Conservation (phyloP, 2,888 invertebrate genomes). For the Heliconius charithonia region DNA sequence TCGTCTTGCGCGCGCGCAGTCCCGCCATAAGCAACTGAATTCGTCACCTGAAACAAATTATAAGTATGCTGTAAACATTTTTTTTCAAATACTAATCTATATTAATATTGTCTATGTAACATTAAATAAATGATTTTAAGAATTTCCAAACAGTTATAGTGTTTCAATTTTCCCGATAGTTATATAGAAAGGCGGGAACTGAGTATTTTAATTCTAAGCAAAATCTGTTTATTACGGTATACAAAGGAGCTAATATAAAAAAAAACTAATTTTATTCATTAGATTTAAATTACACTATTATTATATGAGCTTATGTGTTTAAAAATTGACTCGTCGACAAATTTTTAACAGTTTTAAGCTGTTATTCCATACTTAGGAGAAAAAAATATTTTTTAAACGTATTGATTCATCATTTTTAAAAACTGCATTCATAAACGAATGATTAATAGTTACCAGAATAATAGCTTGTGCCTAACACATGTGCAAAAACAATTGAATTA, state of each 20-base stretch:
- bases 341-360: too few relatives aligned
- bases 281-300: neutral
- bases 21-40: constrained; percentile 96
- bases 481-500: neutral
- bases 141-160: too few relatives aligned
- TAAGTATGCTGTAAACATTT: neutral
- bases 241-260: too few relatives aligned
- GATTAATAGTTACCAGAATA: constrained; percentile 17
- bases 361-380: too few relatives aligned
- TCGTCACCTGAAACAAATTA: constrained; percentile 85
- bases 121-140: too few relatives aligned
- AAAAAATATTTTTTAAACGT: too few relatives aligned
- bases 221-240: too few relatives aligned
- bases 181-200: too few relatives aligned
- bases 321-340: constrained; percentile 2
- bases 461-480: constrained; percentile 10
- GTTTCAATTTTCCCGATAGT: too few relatives aligned
- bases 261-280: neutral
- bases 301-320: neutral
- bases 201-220: too few relatives aligned
- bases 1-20: constrained; percentile 93
- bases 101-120: too few relatives aligned
- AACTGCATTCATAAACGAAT: constrained; percentile 18
- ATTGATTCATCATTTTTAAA: constrained; percentile 3
- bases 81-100: too few relatives aligned